Base-by-base conservation (phyloP, 2,888 invertebrate species). In the Mythimna impura region DNA sequence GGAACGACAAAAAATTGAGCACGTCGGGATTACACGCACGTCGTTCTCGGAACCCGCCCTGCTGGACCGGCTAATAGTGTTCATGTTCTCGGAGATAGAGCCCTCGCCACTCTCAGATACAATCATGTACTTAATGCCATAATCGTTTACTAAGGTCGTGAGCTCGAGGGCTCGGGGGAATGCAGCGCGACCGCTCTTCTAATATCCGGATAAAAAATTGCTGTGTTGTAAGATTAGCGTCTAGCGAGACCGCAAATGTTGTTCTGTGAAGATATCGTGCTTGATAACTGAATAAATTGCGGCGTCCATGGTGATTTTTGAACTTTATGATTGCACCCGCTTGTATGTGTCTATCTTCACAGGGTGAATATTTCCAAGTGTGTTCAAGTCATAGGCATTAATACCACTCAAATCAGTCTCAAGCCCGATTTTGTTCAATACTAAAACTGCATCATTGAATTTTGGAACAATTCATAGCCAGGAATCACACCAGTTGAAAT, bases 71-170 rank as follows among this genome's bases (percentile, higher is more conserved):
- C 47, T 73, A 25, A 36, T 20, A 73, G n/a, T n/a, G n/a, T n/a
- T n/a, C 25, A 72, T 76, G 79, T 76, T 77, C 75, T 63, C 64
- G 79, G 76, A 61, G 71, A 79, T 71, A 68, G 40, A 72, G 60
- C 76, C 73, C 57, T 57, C 68, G 43, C 75, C 40, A 14, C 34
- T 20, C 58, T 58, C 34, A 12, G 12, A 47, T 62, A 47, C 17
- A 30, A n/a, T 57, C 34, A 36, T 60, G 30, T 25, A 12, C 66
- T 60, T 76, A 64, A 60, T 54, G 61, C 60, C 40, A 43, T 62
- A 36, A 65, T 55, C 62, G 25, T 22, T 40, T 22, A 22, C 25
- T 50, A 14, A 57, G 40, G 52, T 50, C 50, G 57, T 40, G 61
- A 43, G 54, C 63, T 60, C 73, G 57, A 17, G 71, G 60, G 25